These are phyloP conservation scores for Diadophis punctatus DNA, from an alignment of 2,113 vertebrate genomes.

Conservation along the genomic window DNA sequence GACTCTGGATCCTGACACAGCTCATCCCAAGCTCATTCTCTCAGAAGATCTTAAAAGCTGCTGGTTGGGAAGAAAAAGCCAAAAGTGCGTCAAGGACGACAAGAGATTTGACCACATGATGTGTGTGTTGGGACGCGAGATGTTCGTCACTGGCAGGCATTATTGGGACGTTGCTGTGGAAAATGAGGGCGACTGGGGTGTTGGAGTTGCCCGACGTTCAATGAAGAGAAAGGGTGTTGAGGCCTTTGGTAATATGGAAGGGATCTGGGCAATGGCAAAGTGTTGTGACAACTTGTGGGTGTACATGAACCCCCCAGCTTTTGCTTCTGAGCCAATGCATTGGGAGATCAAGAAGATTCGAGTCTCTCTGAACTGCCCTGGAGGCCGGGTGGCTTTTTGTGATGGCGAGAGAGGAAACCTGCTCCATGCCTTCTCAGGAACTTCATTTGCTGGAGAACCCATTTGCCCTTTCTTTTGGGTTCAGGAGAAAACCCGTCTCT, in stretches of 20 bases:
- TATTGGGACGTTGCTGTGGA: neutral
- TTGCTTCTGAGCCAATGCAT: accelerated
- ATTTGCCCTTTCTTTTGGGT: neutral
- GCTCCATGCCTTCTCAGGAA: neutral
- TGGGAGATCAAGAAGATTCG: neutral
- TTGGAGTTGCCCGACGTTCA: neutral
- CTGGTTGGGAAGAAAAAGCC: too few relatives aligned
- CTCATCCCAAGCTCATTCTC: neutral
- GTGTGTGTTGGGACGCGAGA: neutral
- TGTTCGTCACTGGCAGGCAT: neutral
- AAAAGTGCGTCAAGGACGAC: neutral
- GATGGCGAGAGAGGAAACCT: neutral
- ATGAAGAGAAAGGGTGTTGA: neutral
- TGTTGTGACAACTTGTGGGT: neutral
- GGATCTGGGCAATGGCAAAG: neutral
- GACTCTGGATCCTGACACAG: neutral
- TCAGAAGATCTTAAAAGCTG: neutral
- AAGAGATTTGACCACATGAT: neutral
- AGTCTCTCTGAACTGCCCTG: neutral
- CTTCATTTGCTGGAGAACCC: neutral
- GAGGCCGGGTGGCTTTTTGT: neutral
- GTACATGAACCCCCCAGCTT: neutral
- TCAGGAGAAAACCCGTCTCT: neutral
- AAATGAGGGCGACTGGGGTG: neutral
- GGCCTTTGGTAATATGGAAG: neutral